Base-by-base conservation (phyloP, 2,888 invertebrate genomes). In the Agrochola litura region DNA sequence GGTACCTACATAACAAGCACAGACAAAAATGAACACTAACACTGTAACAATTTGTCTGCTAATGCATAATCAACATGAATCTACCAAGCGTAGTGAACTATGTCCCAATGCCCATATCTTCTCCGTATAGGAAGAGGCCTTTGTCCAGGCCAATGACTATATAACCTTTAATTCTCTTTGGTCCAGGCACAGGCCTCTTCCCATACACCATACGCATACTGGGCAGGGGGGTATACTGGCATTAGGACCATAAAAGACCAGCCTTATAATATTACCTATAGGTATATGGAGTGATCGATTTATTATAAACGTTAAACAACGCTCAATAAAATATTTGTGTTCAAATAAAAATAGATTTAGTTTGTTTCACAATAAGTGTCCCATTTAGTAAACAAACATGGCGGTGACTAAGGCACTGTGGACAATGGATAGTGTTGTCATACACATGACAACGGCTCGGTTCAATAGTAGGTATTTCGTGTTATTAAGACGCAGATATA, bases 371-470 rank as follows among this genome's bases (percentile, higher is more conserved):
- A 77, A 77, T 73, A 70, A 63, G 19, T 16, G 58, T 43, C 56
- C 56, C 61, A 56, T 77, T 66, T 70, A 60, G 37, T 41, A 70
- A 78, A 78, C 61, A 84, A 72, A 79, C 25, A 71, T 43, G 37
- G n/a, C 37, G 22, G 71, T 60, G 63, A 64, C 49, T 49, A 74
- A 69, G 60, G 9, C n/a, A 56, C n/a, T 54, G n/a, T 61, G 46
- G 68, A 78, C 81, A 79, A 49, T 67, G n/a, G 16, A 56, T 58
- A 49, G 30, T 60, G 14, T 54, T 80, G 65, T 54, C 22, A 19
- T 30, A 70, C 19, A 70, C 30, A 49, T n/a, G 56, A 43, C 16
- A 37, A 60, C 43, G 2, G 0, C 2, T 60, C n/a, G 14, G 22
- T 46, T 73, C n/a, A 72, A 72, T 37, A 66, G 16, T 37, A 37